These are phyloP conservation scores for Bathynomus jamesi DNA, from an alignment of 1,140 invertebrate species.

Conservation along the genomic window DNA sequence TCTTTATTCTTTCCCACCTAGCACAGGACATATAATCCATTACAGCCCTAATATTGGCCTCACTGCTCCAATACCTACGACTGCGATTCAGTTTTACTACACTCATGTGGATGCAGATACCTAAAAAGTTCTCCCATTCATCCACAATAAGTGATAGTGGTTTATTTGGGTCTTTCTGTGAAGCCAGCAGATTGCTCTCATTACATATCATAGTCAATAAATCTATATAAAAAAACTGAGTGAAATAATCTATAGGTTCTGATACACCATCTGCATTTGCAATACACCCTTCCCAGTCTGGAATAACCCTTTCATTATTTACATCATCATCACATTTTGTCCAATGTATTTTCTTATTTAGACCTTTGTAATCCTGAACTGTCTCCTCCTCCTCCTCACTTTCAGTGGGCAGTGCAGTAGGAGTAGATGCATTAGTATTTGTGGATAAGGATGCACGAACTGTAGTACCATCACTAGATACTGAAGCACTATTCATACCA, in stretches of 20 bases:
- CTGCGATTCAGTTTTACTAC: constrained; percentile 17
- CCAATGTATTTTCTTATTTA: too few relatives aligned
- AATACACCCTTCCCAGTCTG: too few relatives aligned
- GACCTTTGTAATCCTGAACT: background rate
- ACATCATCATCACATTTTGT: too few relatives aligned
- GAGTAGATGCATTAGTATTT: background rate
- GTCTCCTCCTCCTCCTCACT: background rate
- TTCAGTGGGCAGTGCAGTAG: background rate
- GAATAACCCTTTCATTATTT: too few relatives aligned
- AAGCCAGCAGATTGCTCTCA: constrained; percentile 16
- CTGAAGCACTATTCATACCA: background rate
- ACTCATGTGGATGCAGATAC: constrained; percentile 13
- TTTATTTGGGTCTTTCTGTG: constrained; percentile 23
- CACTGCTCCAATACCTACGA: constrained; percentile 13
- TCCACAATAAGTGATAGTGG: constrained; percentile 11
- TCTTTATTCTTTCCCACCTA: background rate
- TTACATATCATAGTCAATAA: background rate
- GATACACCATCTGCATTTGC: background rate
- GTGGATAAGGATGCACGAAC: background rate
- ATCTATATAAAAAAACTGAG: too few relatives aligned
- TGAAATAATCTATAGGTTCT: background rate
- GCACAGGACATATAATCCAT: background rate
- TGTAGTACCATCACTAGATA: background rate
- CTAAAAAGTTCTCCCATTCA: constrained; percentile 22
- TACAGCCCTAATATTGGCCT: background rate